Conservation (phyloP, 1,140 invertebrate genomes). For the Acromyrmex charruanus region DNA sequence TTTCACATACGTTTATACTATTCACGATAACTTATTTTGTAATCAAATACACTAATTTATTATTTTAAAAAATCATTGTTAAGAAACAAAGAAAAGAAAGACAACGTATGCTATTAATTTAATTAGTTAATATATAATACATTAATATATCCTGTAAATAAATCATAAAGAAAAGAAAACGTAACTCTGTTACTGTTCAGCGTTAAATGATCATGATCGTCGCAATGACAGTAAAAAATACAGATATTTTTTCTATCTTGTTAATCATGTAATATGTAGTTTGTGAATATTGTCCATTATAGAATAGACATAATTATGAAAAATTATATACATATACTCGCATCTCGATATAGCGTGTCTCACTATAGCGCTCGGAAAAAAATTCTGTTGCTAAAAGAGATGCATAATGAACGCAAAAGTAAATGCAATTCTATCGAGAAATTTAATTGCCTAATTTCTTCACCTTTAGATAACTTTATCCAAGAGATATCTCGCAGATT, state of each 20-base stretch:
- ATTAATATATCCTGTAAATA: constrained; percentile 44
- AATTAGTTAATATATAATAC: constrained; percentile 32
- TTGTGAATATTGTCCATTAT: constrained; percentile 28
- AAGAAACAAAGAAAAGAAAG: constrained; percentile 42
- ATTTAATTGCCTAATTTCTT: neutral
- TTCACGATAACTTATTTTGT: constrained; percentile 1
- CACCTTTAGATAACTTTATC: no score
- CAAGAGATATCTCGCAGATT: no score
- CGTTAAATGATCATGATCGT: neutral
- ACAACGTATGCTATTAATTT: constrained; percentile 29
- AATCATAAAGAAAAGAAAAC: constrained; percentile 35
- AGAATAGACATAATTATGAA: constrained; percentile 36
- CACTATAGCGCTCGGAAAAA: neutral
- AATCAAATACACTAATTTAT: constrained; percentile 34
- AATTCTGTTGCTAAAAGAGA: neutral
- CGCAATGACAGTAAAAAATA: constrained; percentile 41
- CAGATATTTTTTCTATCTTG: constrained; percentile 23
- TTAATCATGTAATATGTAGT: constrained; percentile 51
- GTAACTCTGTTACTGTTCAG: constrained; percentile 4
- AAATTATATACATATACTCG: constrained; percentile 46
- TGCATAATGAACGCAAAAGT: neutral
- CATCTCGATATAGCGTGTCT: neutral
- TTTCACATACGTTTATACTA: neutral
- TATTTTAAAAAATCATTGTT: constrained; percentile 36
- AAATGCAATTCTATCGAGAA: neutral